phyloP scores from a whole-genome alignment of 2,113 vertebrate genomes.

The Ochotona curzoniae region DNA sequence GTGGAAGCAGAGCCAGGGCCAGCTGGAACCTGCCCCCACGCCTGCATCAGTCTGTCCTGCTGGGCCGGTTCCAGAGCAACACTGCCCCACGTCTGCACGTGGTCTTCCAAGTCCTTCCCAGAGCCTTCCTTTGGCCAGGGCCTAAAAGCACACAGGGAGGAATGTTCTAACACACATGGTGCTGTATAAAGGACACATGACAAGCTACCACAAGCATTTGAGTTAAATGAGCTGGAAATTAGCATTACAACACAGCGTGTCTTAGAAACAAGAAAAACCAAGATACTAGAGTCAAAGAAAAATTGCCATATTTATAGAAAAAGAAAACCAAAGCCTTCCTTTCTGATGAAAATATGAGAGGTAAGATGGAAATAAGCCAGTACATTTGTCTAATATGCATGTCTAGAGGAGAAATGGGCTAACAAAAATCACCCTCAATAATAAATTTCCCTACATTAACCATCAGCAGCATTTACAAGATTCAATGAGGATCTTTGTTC shows the following conservation, averaged over 20 bases:
- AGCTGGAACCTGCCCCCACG: not conserved
- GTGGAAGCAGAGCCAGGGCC: not conserved
- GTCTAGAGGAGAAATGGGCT: not conserved
- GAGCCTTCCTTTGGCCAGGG: not conserved
- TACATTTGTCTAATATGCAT: conserved; percentile 26
- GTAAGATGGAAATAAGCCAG: not conserved
- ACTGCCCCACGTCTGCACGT: not conserved
- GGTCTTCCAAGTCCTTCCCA: not conserved
- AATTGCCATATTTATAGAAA: not conserved
- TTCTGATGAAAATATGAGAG: not conserved
- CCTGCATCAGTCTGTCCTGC: not conserved
- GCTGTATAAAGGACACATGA: not conserved
- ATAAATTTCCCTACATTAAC: conserved; percentile 66
- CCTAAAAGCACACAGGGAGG: not conserved
- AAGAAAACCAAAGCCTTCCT: not conserved
- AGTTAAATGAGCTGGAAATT: not conserved
- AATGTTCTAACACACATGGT: not conserved
- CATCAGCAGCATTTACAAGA: conserved; percentile 77
- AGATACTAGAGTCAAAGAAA: not conserved
- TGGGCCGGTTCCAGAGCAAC: not conserved
- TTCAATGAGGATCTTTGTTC: conserved; percentile 65
- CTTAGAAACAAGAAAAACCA: not conserved
- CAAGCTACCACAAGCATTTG: not conserved
- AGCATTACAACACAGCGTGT: not conserved
- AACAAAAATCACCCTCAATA: conserved; percentile 30